Evolutionary conservation across 2,888 invertebrate genomes (phyloP), one percentile per base, ranked within the genome.

Genomic region (Perdita meconis): DNA sequence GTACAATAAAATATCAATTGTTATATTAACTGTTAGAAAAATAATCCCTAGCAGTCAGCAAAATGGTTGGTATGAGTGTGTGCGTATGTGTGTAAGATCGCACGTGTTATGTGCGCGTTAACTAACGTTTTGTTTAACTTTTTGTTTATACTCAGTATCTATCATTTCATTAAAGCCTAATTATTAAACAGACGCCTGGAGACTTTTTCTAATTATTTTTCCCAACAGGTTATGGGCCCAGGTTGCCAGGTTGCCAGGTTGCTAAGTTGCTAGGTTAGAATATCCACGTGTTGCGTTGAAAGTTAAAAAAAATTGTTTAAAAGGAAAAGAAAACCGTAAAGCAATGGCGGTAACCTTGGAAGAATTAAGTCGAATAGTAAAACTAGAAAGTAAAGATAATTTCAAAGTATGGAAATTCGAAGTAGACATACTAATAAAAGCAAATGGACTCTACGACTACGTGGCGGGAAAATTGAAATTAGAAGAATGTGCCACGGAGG

Each of bases 151-250:
- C n/a, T n/a, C n/a, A n/a, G n/a, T n/a, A n/a, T n/a, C n/a, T n/a
- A n/a, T n/a, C n/a, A n/a, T n/a, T n/a, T n/a, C n/a, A n/a, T n/a
- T n/a, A n/a, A n/a, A n/a, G n/a, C n/a, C n/a, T n/a, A n/a, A n/a
- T n/a, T n/a, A n/a, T n/a, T n/a, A n/a, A n/a, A n/a, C n/a, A n/a
- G n/a, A n/a, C n/a, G n/a, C n/a, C n/a, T n/a, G n/a, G n/a, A n/a
- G n/a, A n/a, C n/a, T n/a, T n/a, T n/a, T n/a, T n/a, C n/a, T n/a
- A n/a, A n/a, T n/a, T n/a, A n/a, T n/a, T n/a, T n/a, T n/a, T n/a
- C n/a, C n/a, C 40, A n/a, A 40, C 40, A 40, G 40, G 40, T 40
- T 40, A 40, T n/a, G 40, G 40, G 40, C n/a, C 40, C 40, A 40
- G 40, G 0, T 40, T 13, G 13, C 1, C 40, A 40, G 40, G 12